Conservation (phyloP, 2,888 invertebrate species). For the Empis stercorea region DNA sequence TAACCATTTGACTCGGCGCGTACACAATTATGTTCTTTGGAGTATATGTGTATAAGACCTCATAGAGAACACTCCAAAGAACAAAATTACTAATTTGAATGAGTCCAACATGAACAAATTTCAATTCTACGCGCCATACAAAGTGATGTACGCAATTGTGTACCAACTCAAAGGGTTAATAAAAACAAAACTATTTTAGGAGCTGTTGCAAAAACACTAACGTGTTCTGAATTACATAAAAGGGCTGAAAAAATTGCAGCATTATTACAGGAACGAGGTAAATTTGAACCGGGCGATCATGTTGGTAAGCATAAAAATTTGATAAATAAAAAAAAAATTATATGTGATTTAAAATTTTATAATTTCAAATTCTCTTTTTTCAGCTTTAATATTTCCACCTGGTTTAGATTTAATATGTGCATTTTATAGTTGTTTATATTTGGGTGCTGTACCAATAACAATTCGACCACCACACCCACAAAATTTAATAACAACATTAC, state of each 20-base stretch:
- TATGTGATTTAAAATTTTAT: too few relatives aligned
- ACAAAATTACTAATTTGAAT: too few relatives aligned
- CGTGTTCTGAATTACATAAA: constrained; percentile 92
- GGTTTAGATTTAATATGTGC: constrained; percentile 95
- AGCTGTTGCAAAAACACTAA: constrained; percentile 71
- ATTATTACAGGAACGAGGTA: constrained; percentile 77
- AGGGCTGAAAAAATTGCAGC: constrained; percentile 85
- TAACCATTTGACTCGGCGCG: too few relatives aligned
- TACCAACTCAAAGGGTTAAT: too few relatives aligned
- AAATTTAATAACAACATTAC: constrained; percentile 92
- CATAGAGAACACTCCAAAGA: too few relatives aligned
- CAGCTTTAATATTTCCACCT: constrained; percentile 93
- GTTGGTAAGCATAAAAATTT: constrained; percentile 40
- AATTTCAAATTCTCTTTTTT: constrained; percentile 5
- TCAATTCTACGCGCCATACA: too few relatives aligned
- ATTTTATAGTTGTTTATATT: constrained; percentile 96
- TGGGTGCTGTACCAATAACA: constrained; percentile 94
- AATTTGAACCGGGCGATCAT: constrained; percentile 94
- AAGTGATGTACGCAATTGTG: too few relatives aligned
- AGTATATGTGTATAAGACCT: too few relatives aligned
- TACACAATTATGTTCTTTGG: too few relatives aligned
- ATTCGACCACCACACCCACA: constrained; percentile 97
- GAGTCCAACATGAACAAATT: too few relatives aligned
- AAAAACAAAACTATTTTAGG: constrained; percentile 36
- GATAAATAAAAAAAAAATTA: neutral